Percentiles rank a stretch among this genome's conserved stretches.
phyloP scores from a whole-genome alignment of 2,113 vertebrate species.

The Cinclus mexicanus region DNA sequence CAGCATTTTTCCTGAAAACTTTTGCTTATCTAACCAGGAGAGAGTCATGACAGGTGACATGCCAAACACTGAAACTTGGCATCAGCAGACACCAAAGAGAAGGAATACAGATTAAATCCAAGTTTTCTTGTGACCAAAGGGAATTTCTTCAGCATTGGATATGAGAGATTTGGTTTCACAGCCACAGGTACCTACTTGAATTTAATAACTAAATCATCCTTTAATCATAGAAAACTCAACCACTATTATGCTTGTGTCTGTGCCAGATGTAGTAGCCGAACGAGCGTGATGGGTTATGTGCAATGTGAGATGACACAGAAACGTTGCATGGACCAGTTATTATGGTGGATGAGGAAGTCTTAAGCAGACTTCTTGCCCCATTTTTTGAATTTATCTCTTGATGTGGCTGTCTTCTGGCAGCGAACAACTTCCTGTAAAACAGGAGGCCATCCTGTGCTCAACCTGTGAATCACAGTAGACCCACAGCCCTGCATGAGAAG shows the following conservation, averaged over 20 bases:
- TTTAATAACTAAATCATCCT: neutral
- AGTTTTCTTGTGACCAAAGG: neutral
- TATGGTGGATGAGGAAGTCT: neutral
- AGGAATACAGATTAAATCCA: neutral
- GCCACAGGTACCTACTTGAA: neutral
- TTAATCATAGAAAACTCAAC: neutral
- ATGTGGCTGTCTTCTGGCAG: neutral
- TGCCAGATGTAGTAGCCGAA: neutral
- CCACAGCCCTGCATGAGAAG: neutral
- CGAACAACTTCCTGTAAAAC: neutral
- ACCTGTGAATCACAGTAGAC: neutral
- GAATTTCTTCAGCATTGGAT: neutral
- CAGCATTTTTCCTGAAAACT: neutral
- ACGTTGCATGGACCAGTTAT: accelerated
- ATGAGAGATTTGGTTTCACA: neutral
- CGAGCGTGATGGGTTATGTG: neutral
- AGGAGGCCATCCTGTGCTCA: neutral
- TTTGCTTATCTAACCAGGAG: neutral
- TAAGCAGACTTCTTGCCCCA: neutral
- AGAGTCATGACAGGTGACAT: neutral
- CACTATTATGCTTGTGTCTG: neutral
- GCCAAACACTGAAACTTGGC: neutral
- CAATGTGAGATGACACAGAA: neutral
- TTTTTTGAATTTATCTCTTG: neutral
- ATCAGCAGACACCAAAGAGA: neutral